Evolutionary conservation across 2,113 vertebrate genomes (phyloP).

Genomic region (Clarias batrachus): DNA sequence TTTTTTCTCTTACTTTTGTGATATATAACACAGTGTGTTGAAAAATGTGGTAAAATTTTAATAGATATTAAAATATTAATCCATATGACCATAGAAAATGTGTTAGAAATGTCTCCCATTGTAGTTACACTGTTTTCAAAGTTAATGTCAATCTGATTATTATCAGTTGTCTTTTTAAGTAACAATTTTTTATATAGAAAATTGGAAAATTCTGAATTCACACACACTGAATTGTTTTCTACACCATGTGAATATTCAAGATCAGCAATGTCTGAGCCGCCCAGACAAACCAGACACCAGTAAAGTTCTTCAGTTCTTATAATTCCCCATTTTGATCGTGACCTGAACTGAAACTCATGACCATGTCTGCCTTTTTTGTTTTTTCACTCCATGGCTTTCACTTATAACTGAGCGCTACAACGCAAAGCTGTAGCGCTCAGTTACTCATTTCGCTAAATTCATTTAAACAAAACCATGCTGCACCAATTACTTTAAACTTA

Average conservation of each 20-base stretch:
- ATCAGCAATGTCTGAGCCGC: neutral
- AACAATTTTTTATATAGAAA: neutral
- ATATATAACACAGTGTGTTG: neutral
- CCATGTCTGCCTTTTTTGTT: neutral
- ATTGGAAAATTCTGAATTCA: neutral
- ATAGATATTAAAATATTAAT: neutral
- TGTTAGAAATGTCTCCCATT: neutral
- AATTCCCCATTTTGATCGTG: neutral
- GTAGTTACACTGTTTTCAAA: neutral
- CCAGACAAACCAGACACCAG: neutral
- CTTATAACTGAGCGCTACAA: neutral
- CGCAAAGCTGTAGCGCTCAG: neutral
- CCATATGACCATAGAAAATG: neutral
- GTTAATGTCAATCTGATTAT: neutral
- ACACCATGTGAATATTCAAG: neutral
- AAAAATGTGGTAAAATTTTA: neutral
- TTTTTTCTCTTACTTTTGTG: neutral
- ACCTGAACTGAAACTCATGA: neutral
- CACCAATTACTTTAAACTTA: neutral
- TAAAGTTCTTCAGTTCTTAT: neutral
- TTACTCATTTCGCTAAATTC: neutral
- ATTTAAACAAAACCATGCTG: neutral
- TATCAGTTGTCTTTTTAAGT: neutral
- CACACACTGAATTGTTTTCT: neutral
- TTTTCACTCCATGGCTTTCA: neutral